A percentile compares a stretch with the other conserved stretches of the same genome.
Evolutionary conservation across 2,888 invertebrate species (phyloP).

Genomic region (Mimas tiliae): DNA sequence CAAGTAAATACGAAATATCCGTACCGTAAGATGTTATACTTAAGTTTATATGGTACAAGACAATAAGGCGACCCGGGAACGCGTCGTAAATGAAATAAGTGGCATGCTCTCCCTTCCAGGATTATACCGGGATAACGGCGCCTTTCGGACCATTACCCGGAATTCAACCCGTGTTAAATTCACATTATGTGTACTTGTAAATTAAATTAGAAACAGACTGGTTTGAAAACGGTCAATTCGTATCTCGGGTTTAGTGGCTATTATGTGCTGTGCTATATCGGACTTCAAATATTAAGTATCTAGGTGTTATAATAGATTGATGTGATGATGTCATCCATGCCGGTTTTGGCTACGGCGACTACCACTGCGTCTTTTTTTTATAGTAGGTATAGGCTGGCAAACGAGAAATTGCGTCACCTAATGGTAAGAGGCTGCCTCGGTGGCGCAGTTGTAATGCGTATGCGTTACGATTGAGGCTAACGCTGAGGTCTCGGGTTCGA

Average conservation of each 20-base stretch:
- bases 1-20: too few species aligned
- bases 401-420: too few species aligned
- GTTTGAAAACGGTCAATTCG: background rate
- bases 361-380: too few species aligned
- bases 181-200: constrained; percentile 26
- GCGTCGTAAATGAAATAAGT: constrained; percentile 50
- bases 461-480: too few species aligned
- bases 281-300: too few species aligned
- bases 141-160: constrained; percentile 23
- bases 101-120: constrained; percentile 47
- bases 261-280: too few species aligned
- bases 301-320: too few species aligned
- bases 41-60: constrained; percentile 13
- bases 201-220: constrained; percentile 17
- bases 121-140: constrained; percentile 41
- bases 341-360: too few species aligned
- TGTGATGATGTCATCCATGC: too few species aligned
- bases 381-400: background rate
- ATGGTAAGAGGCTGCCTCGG: too few species aligned
- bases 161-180: constrained; percentile 28
- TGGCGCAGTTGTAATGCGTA: too few species aligned
- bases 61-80: constrained; percentile 38
- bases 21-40: background rate
- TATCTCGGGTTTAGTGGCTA: background rate
- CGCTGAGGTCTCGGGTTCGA: too few species aligned